phyloP scores from a whole-genome alignment of 2,797 vertebrate genomes.

The Heliangelus exortis region DNA sequence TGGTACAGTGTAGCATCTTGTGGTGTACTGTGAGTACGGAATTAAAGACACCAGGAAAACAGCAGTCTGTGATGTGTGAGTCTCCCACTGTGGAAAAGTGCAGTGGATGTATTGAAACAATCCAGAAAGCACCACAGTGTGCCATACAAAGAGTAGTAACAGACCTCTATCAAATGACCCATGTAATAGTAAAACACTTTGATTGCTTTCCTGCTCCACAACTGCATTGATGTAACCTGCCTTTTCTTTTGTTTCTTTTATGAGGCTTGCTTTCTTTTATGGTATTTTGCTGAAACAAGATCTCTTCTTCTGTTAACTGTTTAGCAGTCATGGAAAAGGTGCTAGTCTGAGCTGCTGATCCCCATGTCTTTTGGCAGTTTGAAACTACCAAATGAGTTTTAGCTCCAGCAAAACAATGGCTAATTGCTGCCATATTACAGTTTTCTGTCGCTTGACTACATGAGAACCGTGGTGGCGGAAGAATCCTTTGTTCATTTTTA shows the following conservation, averaged over 20 bases:
- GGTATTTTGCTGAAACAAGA: constrained; percentile 17
- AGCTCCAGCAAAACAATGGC: neutral
- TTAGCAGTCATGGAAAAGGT: constrained; percentile 23
- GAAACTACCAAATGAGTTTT: neutral
- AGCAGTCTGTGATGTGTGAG: neutral
- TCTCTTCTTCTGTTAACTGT: neutral
- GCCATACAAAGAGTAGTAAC: neutral
- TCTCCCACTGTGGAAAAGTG: constrained; percentile 22
- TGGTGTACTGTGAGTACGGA: constrained; percentile 7
- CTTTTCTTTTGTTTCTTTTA: neutral
- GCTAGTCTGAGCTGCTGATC: constrained; percentile 27
- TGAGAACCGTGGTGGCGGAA: neutral
- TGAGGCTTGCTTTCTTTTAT: neutral
- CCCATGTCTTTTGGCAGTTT: neutral
- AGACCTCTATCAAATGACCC: neutral
- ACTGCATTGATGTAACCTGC: constrained; percentile 1
- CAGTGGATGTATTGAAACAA: constrained; percentile 6
- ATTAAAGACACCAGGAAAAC: constrained; percentile 16
- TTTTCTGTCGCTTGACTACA: neutral
- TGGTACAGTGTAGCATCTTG: constrained; percentile 34
- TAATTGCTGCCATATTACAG: neutral
- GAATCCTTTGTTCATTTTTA: neutral
- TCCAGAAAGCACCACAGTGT: constrained; percentile 12
- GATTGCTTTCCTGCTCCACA: neutral
- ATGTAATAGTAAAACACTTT: neutral